These are phyloP conservation scores for Hirtodrosophila confusa DNA, from an alignment of 2,888 invertebrate species.

Conservation along the genomic window DNA sequence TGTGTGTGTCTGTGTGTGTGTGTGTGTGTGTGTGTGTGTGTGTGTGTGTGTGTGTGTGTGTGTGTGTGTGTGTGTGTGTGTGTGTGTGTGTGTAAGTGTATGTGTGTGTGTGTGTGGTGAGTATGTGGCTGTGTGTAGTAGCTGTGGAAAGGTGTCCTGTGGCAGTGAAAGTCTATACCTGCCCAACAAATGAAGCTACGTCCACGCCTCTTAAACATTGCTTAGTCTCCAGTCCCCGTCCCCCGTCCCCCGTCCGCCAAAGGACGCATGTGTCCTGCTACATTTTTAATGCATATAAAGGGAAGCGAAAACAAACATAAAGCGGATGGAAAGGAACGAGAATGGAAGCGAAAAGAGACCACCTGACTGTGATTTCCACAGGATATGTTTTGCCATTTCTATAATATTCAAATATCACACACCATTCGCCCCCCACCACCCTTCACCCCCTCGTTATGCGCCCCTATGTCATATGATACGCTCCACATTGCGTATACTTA, in stretches of 20 bases:
- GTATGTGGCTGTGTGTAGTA: neutral
- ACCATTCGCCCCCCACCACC: neutral
- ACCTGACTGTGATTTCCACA: constrained; percentile 8
- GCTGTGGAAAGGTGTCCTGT: constrained; percentile 32
- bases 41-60: neutral
- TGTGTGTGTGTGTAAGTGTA: neutral
- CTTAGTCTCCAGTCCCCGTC: constrained; percentile 1
- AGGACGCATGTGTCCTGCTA: constrained; percentile 10
- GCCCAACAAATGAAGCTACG: constrained; percentile 12
- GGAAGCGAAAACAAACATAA: neutral
- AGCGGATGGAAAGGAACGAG: neutral
- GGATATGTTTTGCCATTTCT: constrained; percentile 14
- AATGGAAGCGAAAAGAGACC: neutral
- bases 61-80: constrained; percentile 1
- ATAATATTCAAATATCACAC: constrained; percentile 14
- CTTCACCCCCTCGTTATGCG: neutral
- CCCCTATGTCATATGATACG: constrained; percentile 11
- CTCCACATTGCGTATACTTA: constrained; percentile 32
- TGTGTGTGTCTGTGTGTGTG: neutral
- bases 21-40: neutral
- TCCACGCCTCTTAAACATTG: neutral
- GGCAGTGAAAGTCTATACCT: constrained; percentile 45
- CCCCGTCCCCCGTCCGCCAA: neutral
- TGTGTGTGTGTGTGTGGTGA: constrained; percentile 2
- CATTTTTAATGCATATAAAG: constrained; percentile 22